phyloP scores from a whole-genome alignment of 2,797 vertebrate genomes.

The Enteromius viviparus region DNA sequence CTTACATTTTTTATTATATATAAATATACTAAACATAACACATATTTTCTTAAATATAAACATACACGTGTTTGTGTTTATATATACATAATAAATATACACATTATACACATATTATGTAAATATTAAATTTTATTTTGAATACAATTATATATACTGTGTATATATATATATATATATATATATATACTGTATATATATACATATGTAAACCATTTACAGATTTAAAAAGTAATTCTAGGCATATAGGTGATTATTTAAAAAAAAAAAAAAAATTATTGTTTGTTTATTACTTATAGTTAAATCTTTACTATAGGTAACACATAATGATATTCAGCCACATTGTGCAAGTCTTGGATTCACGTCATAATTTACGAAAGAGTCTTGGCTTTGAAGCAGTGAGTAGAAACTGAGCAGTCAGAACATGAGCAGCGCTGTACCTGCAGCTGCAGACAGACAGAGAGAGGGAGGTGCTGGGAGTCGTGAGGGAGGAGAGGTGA shows the following conservation, averaged over 20 bases:
- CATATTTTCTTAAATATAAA: no score
- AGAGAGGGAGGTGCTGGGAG: slow-evolving; percentile 12
- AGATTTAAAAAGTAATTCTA: neutral
- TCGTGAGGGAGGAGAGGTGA: slow-evolving; percentile 43
- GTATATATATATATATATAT: no score
- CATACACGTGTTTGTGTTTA: no score
- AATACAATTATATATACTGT: no score
- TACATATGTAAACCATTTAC: no score
- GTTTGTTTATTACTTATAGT: neutral
- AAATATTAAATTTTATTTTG: no score
- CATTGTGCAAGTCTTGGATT: neutral
- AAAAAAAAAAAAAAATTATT: neutral
- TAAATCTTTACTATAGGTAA: neutral
- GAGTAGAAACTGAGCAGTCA: slow-evolving; percentile 36
- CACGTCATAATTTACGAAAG: neutral
- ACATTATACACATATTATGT: no score
- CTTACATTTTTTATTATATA: no score
- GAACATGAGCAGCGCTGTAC: slow-evolving; percentile 49
- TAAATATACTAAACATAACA: no score
- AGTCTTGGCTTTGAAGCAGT: neutral
- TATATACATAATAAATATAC: no score
- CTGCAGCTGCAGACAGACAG: slow-evolving; percentile 43
- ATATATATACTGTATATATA: no score
- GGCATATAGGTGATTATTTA: neutral
- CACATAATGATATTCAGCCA: neutral